phyloP scores from a whole-genome alignment of 2,797 vertebrate genomes.

The Oceanodroma leucorhoa region DNA sequence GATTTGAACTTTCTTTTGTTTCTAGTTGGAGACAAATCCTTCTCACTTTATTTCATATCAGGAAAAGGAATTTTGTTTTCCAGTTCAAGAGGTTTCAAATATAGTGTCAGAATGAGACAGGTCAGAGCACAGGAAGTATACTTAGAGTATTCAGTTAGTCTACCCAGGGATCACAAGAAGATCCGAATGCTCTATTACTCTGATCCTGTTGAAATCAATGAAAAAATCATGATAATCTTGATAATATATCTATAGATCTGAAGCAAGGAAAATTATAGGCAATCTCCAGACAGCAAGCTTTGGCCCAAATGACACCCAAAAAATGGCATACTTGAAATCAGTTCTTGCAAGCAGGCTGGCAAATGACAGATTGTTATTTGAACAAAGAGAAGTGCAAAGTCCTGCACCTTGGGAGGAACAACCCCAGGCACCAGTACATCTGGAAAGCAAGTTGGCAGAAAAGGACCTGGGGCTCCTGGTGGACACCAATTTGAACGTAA shows the following conservation, averaged over 20 bases:
- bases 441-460: not conserved
- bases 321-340: not conserved
- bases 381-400: not conserved
- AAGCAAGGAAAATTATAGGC: not conserved
- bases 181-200: not conserved
- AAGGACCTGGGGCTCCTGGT: not conserved
- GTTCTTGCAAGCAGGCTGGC: not conserved
- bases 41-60: not conserved
- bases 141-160: not conserved
- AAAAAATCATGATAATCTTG: not conserved
- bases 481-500: not conserved
- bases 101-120: not conserved
- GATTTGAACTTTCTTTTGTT: not conserved
- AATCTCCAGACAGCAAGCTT: not conserved
- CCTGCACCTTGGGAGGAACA: not conserved
- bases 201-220: not conserved
- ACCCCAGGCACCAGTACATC: too few relatives aligned
- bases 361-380: not conserved
- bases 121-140: not conserved
- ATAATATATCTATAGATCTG: not conserved
- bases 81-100: not conserved
- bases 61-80: not conserved
- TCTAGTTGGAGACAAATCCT: not conserved
- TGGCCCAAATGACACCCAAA: rapidly evolving
- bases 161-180: not conserved